Evolutionary conservation across 2,888 invertebrate species (phyloP).

Genomic region (Seira sanloemensis): DNA sequence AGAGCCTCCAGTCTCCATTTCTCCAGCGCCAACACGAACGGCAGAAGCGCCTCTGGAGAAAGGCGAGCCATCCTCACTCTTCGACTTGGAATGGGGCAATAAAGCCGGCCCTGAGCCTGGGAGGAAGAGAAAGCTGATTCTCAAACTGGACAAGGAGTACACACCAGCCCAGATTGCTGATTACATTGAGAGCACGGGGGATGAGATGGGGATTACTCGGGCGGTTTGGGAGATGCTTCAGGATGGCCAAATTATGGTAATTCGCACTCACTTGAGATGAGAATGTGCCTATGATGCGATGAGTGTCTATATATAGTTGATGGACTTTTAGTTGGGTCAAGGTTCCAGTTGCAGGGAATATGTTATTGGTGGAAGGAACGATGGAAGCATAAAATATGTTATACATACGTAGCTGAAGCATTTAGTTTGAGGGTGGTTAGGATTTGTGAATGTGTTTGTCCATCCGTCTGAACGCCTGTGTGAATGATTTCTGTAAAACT

Average conservation of each 20-base stretch:
- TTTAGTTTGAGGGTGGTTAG: no score
- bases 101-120: no score
- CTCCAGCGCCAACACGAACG: no score
- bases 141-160: constrained; percentile 77
- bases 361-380: not conserved
- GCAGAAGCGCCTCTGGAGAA: not conserved
- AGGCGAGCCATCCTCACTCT: constrained; percentile 4
- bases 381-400: no score
- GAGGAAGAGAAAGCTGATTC: not conserved
- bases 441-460: no score
- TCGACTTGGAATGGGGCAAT: not conserved
- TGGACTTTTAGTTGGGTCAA: not conserved
- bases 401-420: no score
- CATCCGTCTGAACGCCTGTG: no score
- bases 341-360: not conserved
- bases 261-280: not conserved
- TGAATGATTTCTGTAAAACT: no score
- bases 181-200: constrained; percentile 89
- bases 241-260: constrained; percentile 78
- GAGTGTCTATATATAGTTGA: not conserved
- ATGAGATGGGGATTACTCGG: constrained; percentile 85
- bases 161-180: constrained; percentile 88
- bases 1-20: no score
- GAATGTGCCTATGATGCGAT: not conserved
- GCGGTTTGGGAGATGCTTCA: constrained; percentile 87